These are phyloP conservation scores for Autographa gamma DNA, from an alignment of 2,888 invertebrate species.

Conservation along the genomic window DNA sequence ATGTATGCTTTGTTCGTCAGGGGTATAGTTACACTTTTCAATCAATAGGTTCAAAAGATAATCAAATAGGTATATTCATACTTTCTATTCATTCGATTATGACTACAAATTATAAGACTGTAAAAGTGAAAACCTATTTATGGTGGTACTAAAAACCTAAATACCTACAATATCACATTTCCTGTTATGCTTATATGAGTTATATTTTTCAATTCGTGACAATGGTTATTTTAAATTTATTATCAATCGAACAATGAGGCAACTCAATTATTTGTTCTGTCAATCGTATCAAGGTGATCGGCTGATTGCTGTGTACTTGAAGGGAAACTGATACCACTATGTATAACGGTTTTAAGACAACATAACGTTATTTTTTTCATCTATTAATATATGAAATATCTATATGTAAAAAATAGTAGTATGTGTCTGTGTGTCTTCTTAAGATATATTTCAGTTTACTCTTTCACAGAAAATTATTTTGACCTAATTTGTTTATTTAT, in stretches of 20 bases:
- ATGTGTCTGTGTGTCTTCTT: too few relatives aligned
- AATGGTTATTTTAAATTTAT: conserved; percentile 14
- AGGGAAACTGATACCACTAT: neutral
- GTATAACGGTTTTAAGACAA: neutral
- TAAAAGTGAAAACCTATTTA: neutral
- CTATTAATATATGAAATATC: too few relatives aligned
- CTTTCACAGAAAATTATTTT: too few relatives aligned
- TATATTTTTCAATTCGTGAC: conserved; percentile 15
- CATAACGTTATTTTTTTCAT: neutral
- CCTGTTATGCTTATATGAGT: neutral
- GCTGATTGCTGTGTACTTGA: conserved; percentile 7
- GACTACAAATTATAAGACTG: too few relatives aligned
- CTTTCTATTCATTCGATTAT: too few relatives aligned
- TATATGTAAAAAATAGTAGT: too few relatives aligned
- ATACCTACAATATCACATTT: neutral
- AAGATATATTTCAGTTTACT: too few relatives aligned
- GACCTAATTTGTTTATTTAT: too few relatives aligned
- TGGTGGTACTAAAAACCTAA: neutral
- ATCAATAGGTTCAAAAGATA: too few relatives aligned
- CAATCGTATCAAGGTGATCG: conserved; percentile 22
- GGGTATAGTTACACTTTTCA: too few relatives aligned
- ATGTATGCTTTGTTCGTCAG: too few relatives aligned
- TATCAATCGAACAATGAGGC: conserved; percentile 22
- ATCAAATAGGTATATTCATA: too few relatives aligned
- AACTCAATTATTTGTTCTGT: conserved; percentile 13